A percentile compares a stretch with the other conserved stretches of the same genome.
Evolutionary conservation across 1,140 invertebrate genomes (phyloP).

Genomic region (Aphidius gifuensis): DNA sequence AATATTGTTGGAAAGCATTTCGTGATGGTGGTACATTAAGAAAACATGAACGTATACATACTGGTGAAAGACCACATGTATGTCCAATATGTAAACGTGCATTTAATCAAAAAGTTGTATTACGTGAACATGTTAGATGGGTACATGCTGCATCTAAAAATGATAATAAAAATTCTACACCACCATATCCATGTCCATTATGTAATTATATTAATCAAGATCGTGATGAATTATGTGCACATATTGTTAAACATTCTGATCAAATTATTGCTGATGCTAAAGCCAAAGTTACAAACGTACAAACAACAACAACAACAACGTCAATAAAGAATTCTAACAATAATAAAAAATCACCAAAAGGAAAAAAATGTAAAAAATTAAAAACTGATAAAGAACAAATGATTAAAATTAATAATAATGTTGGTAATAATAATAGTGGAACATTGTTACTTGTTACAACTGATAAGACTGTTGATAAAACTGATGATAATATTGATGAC

Average conservation of each 20-base stretch:
- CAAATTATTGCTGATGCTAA: conserved; percentile 53
- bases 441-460: conserved; percentile 34
- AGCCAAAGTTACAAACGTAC: conserved; percentile 40
- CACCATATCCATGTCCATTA: conserved; percentile 48
- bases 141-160: conserved; percentile 53
- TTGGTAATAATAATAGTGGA: conserved; percentile 3
- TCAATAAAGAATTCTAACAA: conserved; percentile 16
- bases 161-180: conserved; percentile 36
- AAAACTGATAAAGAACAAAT: neutral
- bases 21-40: conserved; percentile 59
- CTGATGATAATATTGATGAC: conserved; percentile 20
- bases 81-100: conserved; percentile 64
- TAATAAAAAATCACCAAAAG: neutral
- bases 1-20: conserved; percentile 79
- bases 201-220: conserved; percentile 50
- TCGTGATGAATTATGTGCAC: conserved; percentile 55
- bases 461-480: conserved; percentile 30
- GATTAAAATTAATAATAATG: conserved; percentile 6
- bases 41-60: conserved; percentile 64
- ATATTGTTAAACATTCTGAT: conserved; percentile 57
- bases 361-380: no score
- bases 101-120: conserved; percentile 59
- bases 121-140: conserved; percentile 56
- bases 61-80: conserved; percentile 65
- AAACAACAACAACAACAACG: conserved; percentile 36